Conservation (phyloP, 2,113 vertebrate genomes). For the Nothocercus nigrocapillus region DNA sequence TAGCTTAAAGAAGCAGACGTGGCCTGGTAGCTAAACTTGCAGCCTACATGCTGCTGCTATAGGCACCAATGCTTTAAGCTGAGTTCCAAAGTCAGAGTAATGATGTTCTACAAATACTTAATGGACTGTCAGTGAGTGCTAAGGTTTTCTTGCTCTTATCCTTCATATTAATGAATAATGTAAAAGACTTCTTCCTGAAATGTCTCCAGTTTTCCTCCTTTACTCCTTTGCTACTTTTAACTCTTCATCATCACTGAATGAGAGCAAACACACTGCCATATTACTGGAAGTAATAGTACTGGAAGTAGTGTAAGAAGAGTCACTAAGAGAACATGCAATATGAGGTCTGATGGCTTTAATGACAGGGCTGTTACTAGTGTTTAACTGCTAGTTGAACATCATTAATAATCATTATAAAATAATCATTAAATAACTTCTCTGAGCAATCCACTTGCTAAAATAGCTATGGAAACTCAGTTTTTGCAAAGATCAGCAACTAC, state of each 20-base stretch:
- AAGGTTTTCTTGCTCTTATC: not conserved
- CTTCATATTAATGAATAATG: not conserved
- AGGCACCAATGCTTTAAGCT: too few relatives aligned
- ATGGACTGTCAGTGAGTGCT: not conserved
- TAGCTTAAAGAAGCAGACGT: not conserved
- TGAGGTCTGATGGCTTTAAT: not conserved
- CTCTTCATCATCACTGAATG: not conserved
- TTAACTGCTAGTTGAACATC: not conserved
- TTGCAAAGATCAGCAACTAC: not conserved
- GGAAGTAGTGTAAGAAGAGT: not conserved
- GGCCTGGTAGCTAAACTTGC: not conserved
- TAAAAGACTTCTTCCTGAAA: not conserved
- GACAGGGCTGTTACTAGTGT: not conserved
- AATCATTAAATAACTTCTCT: not conserved
- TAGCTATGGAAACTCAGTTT: not conserved
- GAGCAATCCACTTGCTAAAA: not conserved
- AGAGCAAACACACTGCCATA: not conserved
- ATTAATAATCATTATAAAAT: not conserved
- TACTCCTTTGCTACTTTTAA: not conserved
- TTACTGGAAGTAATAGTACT: too few relatives aligned
- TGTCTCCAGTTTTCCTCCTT: not conserved
- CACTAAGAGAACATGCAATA: not conserved
- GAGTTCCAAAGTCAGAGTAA: not conserved
- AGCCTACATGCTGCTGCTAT: not conserved
- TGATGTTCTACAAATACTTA: not conserved